Evolutionary conservation across 2,888 invertebrate species (phyloP).

Genomic region (Ochropleura leucogaster): DNA sequence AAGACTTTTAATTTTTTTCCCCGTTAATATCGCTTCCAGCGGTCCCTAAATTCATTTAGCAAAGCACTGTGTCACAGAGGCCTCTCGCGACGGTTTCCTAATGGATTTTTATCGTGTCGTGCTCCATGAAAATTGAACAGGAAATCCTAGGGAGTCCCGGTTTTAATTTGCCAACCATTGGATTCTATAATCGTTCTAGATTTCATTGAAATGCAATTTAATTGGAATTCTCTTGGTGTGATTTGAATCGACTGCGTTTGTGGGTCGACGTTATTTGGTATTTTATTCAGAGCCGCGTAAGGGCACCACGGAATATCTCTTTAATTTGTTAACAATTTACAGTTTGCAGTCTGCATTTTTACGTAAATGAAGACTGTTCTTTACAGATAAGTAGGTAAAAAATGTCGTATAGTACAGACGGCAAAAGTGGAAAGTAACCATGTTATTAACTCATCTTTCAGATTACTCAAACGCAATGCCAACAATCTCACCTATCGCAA

Average conservation of each 20-base stretch:
- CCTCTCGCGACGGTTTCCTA: conserved; percentile 79
- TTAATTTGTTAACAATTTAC: conserved; percentile 31
- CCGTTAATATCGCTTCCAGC: conserved; percentile 72
- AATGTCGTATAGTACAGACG: background rate
- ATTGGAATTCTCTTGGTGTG: conserved; percentile 82
- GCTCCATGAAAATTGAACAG: conserved; percentile 86
- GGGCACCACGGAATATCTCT: conserved; percentile 43
- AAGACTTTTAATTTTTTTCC: conserved; percentile 53
- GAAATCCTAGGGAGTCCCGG: conserved; percentile 83
- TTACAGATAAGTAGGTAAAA: background rate
- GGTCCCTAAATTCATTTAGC: conserved; percentile 64
- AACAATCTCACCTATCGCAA: conserved; percentile 26
- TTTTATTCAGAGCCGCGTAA: conserved; percentile 60
- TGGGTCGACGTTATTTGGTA: conserved; percentile 69
- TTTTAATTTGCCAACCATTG: conserved; percentile 88
- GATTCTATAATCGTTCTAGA: conserved; percentile 87
- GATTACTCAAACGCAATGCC: conserved; percentile 11
- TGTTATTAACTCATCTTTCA: conserved; percentile 1
- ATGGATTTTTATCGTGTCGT: conserved; percentile 87
- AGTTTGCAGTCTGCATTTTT: conserved; percentile 4
- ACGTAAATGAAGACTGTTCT: background rate
- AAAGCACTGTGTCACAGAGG: conserved; percentile 76
- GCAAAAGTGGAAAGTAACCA: background rate
- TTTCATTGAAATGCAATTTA: conserved; percentile 88
- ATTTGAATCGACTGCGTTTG: conserved; percentile 80